These are phyloP conservation scores for Heliothis subflexa DNA, from an alignment of 1,140 invertebrate species.

Conservation along the genomic window DNA sequence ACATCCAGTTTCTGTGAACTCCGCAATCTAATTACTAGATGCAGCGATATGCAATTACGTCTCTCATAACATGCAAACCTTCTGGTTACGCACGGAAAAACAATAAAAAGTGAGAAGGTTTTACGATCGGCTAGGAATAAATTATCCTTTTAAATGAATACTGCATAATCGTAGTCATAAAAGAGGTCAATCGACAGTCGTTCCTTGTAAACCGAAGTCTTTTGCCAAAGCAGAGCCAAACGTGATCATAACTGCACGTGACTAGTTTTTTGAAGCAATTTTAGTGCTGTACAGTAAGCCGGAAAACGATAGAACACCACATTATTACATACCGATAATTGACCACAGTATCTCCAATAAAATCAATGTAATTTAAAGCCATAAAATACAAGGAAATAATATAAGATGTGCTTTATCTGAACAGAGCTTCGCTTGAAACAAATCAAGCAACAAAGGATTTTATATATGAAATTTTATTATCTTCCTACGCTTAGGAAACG, in stretches of 20 bases:
- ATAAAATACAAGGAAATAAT: constrained; percentile 25
- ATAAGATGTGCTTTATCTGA: constrained; percentile 11
- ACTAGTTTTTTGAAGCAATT: constrained; percentile 3
- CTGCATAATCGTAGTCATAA: not conserved
- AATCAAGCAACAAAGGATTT: constrained; percentile 10
- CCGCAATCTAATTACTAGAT: no score
- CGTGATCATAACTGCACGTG: constrained; percentile 21
- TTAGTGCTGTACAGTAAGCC: not conserved
- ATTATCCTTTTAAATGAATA: not conserved
- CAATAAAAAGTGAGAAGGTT: no score
- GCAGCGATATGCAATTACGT: no score
- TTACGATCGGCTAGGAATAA: no score
- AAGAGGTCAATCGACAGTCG: constrained; percentile 25
- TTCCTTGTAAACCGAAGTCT: constrained; percentile 7
- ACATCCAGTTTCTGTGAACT: no score
- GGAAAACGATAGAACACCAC: constrained; percentile 13
- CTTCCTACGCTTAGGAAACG: constrained; percentile 1
- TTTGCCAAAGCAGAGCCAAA: constrained; percentile 26
- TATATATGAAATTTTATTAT: constrained; percentile 25
- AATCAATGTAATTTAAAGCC: constrained; percentile 24
- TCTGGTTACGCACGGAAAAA: no score
- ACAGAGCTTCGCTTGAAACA: not conserved
- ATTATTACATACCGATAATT: constrained; percentile 35
- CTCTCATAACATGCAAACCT: no score
- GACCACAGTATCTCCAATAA: constrained; percentile 32